Conservation (phyloP, 2,113 vertebrate species). For the Nerophis ophidion region DNA sequence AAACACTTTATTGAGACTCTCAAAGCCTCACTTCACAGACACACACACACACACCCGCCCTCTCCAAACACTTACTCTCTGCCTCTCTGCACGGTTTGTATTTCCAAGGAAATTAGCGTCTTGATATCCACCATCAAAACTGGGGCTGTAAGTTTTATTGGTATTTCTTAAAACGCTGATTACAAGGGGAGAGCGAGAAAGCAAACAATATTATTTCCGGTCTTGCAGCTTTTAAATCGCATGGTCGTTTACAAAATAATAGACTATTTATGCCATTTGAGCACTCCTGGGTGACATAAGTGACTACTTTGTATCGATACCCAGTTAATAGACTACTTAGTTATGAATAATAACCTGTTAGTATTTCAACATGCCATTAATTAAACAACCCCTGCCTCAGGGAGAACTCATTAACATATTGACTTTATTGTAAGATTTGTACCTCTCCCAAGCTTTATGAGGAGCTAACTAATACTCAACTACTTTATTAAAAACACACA, state of each 20-base stretch:
- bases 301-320: background rate
- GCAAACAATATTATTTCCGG: background rate
- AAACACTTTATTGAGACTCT: conserved; percentile 45
- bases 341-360: background rate
- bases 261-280: background rate
- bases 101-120: conserved; percentile 51
- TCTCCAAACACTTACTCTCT: conserved; percentile 41
- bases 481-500: background rate
- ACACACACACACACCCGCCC: conserved; percentile 33
- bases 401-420: background rate
- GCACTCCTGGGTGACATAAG: background rate
- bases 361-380: background rate
- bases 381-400: background rate
- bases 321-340: background rate
- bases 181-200: conserved; percentile 12
- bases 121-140: conserved; percentile 48
- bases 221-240: background rate
- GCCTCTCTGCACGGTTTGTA: conserved; percentile 34
- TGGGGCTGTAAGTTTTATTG: conserved; percentile 31
- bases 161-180: conserved; percentile 44
- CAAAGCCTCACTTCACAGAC: conserved; percentile 31
- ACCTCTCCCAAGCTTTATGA: too few species aligned
- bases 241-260: background rate
- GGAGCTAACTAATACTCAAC: background rate
- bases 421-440: background rate